These are phyloP conservation scores for Zaprionus camerounensis DNA, from an alignment of 1,140 invertebrate genomes.

Conservation along the genomic window DNA sequence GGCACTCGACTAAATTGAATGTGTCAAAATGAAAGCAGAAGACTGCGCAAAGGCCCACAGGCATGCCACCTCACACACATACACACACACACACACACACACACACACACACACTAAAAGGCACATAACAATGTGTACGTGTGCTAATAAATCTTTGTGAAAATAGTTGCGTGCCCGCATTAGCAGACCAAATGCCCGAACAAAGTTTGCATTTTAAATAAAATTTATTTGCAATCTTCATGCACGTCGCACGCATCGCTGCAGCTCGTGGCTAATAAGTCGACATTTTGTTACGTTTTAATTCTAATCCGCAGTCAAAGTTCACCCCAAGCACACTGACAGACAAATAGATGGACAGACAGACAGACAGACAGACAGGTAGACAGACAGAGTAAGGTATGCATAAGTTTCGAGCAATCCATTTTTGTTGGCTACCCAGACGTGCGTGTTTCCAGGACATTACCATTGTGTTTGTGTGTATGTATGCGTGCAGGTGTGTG, in stretches of 20 bases:
- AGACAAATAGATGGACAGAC: background rate
- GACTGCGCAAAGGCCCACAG: slow-evolving; percentile 21
- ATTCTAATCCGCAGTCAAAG: slow-evolving; percentile 55
- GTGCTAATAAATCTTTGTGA: slow-evolving; percentile 67
- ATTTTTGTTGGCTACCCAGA: slow-evolving; percentile 30
- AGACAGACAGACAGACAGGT: slow-evolving; percentile 33
- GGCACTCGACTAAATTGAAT: slow-evolving; percentile 65
- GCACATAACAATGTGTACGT: slow-evolving; percentile 24
- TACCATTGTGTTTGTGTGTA: slow-evolving; percentile 32
- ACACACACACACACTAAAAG: background rate
- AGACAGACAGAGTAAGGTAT: slow-evolving; percentile 42
- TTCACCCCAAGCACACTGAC: slow-evolving; percentile 29
- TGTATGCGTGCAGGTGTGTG: background rate
- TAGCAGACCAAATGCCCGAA: slow-evolving; percentile 55
- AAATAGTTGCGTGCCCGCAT: slow-evolving; percentile 74
- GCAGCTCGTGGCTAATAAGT: slow-evolving; percentile 68
- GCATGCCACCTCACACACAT: background rate
- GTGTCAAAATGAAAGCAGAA: slow-evolving; percentile 57
- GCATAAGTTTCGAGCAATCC: slow-evolving; percentile 60
- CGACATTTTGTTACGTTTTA: slow-evolving; percentile 40
- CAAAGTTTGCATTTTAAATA: slow-evolving; percentile 63
- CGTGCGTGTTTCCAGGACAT: slow-evolving; percentile 56
- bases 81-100: no score
- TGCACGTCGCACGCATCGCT: slow-evolving; percentile 48
- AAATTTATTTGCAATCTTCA: slow-evolving; percentile 65